These are phyloP conservation scores for Polydesmus complanatus DNA, from an alignment of 2,888 invertebrate genomes.

Conservation along the genomic window DNA sequence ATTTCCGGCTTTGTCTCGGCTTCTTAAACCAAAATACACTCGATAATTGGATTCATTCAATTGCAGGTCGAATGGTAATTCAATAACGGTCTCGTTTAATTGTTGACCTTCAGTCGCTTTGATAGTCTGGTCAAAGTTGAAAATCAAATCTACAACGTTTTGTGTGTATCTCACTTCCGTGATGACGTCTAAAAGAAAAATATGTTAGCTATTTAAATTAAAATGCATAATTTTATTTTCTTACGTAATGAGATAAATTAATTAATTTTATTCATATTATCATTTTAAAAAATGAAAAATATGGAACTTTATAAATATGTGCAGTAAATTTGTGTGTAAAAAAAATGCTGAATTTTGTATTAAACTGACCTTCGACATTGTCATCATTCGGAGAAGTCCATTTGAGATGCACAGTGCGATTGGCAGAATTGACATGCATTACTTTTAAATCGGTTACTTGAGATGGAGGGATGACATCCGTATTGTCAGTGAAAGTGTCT, in stretches of 20 bases:
- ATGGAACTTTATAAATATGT: too few species aligned
- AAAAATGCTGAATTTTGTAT: neutral
- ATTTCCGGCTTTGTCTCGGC: slow-evolving; percentile 3
- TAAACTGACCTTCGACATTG: too few species aligned
- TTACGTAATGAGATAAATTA: too few species aligned
- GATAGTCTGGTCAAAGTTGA: neutral
- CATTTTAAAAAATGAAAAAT: neutral
- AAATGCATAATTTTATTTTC: too few species aligned
- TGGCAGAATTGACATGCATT: neutral
- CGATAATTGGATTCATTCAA: neutral
- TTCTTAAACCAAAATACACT: slow-evolving; percentile 5
- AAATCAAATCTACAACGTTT: neutral
- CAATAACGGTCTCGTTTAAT: neutral
- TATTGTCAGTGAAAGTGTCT: slow-evolving; percentile 6
- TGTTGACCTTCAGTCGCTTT: too few species aligned
- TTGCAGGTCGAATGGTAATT: neutral
- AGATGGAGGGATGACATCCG: slow-evolving; percentile 22
- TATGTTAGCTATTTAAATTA: too few species aligned
- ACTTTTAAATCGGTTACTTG: slow-evolving; percentile 20
- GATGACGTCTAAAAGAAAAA: slow-evolving; percentile 12
- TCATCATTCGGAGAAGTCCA: slow-evolving; percentile 24
- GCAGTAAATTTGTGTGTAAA: too few species aligned
- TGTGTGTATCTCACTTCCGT: slow-evolving; percentile 13
- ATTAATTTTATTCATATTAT: too few species aligned
- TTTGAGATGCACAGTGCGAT: slow-evolving; percentile 15